phyloP scores from a whole-genome alignment of 2,797 vertebrate genomes.

The Dendrocincla tyrannina region DNA sequence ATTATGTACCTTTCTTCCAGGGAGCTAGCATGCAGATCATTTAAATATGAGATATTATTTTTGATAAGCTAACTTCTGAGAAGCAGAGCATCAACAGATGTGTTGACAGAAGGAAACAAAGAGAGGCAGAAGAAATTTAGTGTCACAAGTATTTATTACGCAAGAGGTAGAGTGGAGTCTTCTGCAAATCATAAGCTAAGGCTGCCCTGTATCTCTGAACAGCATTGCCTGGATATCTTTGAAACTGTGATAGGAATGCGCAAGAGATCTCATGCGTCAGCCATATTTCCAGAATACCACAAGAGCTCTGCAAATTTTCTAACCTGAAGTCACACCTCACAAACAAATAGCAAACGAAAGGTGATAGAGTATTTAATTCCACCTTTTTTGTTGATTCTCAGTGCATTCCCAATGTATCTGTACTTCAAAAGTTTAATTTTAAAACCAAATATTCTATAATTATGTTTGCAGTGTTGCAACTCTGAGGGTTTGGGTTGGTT shows the following conservation, averaged over 20 bases:
- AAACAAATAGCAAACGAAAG: background rate
- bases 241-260: background rate
- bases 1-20: background rate
- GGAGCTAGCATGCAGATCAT: background rate
- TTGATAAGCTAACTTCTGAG: background rate
- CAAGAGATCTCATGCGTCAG: background rate
- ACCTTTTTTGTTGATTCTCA: background rate
- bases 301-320: background rate
- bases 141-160: background rate
- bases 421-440: background rate
- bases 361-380: background rate
- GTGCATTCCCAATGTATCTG: background rate
- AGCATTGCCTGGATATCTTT: background rate
- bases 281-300: background rate
- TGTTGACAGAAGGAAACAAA: background rate
- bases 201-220: background rate
- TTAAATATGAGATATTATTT: background rate
- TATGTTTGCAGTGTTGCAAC: background rate
- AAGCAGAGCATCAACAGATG: background rate
- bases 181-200: background rate
- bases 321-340: background rate
- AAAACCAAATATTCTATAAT: background rate
- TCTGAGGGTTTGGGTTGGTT: background rate
- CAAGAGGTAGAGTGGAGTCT: background rate
- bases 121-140: background rate